Conservation (phyloP, 2,113 vertebrate genomes). For the Natator depressus region DNA sequence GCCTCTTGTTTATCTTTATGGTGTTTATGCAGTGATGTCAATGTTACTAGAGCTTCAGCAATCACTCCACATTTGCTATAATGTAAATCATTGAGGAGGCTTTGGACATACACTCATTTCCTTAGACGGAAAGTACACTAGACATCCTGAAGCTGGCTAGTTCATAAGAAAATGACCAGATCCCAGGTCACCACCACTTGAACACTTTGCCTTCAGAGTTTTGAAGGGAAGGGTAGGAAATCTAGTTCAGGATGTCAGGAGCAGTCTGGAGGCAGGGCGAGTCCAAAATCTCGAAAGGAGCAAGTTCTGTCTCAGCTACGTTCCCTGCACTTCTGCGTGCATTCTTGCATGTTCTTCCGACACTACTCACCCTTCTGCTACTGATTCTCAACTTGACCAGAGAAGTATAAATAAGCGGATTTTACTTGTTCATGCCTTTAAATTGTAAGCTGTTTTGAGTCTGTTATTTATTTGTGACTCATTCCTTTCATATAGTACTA, state of each 20-base stretch:
- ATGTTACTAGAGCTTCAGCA: not conserved
- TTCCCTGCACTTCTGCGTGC: accelerated
- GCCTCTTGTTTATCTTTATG: not conserved
- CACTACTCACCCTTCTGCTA: accelerated
- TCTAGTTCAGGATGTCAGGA: not conserved
- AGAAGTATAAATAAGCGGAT: accelerated
- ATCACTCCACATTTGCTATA: not conserved
- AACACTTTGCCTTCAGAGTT: not conserved
- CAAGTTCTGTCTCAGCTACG: not conserved
- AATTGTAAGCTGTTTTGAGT: not conserved
- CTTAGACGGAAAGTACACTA: not conserved
- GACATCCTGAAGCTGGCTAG: not conserved
- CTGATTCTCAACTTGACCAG: accelerated
- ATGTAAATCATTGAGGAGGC: not conserved
- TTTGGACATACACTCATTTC: not conserved
- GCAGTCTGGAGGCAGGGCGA: accelerated
- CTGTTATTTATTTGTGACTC: not conserved
- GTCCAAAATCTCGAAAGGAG: not conserved
- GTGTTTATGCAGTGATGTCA: not conserved
- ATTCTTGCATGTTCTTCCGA: not conserved
- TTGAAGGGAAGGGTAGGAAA: not conserved
- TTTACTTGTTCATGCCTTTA: not conserved
- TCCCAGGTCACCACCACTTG: not conserved
- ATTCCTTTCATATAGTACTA: not conserved
- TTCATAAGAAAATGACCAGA: not conserved